Conservation (phyloP, 2,797 vertebrate species). For the Limosa lapponica region DNA sequence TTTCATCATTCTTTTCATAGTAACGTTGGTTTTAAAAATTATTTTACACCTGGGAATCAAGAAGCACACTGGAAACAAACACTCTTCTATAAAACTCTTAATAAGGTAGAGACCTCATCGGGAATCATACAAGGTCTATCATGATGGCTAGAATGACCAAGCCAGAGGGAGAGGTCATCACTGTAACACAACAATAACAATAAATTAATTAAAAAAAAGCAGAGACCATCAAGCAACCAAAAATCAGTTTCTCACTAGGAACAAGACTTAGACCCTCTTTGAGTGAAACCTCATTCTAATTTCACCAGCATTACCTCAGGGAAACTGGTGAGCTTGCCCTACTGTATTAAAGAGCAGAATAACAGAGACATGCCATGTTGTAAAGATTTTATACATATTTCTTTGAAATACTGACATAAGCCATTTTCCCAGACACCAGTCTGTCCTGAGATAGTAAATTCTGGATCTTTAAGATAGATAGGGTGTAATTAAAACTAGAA, state of each 20-base stretch:
- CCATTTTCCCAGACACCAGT: neutral
- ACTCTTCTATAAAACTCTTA: neutral
- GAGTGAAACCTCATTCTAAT: neutral
- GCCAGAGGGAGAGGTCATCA: neutral
- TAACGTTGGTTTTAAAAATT: neutral
- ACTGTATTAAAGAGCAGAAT: neutral
- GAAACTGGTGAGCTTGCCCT: neutral
- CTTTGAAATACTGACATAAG: conserved; percentile 11
- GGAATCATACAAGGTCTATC: neutral
- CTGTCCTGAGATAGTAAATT: conserved; percentile 13
- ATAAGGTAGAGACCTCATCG: neutral
- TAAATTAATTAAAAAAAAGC: neutral
- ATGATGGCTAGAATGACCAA: neutral
- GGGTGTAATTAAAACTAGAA: conserved; percentile 4
- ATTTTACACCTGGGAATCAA: neutral
- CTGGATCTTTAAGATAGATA: neutral
- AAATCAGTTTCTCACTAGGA: neutral
- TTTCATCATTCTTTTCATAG: neutral
- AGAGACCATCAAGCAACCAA: neutral
- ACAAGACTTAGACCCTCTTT: neutral
- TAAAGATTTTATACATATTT: neutral
- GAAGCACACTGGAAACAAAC: neutral
- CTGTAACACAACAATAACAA: neutral
- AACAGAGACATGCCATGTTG: neutral
- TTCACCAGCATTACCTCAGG: neutral